A percentile compares a stretch with the other conserved stretches of the same genome.
phyloP scores from a whole-genome alignment of 2,888 invertebrate species.

The Orchestes rusci region DNA sequence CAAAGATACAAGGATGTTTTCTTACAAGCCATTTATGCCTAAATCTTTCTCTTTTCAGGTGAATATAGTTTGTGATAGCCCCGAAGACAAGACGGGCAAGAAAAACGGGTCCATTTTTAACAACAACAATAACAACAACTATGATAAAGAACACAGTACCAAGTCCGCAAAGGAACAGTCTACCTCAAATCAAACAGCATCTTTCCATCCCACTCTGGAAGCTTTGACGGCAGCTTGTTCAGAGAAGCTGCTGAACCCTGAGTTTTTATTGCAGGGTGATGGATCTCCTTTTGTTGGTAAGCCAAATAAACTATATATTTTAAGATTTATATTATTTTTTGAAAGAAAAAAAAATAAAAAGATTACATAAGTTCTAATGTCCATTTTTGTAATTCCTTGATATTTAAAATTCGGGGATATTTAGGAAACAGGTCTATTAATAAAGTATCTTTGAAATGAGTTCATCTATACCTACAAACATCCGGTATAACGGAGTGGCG shows the following conservation, averaged over 20 bases:
- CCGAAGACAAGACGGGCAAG: slow-evolving; percentile 36
- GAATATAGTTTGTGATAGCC: slow-evolving; percentile 59
- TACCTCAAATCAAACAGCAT: slow-evolving; percentile 32
- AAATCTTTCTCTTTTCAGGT: too few relatives aligned
- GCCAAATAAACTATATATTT: slow-evolving; percentile 18
- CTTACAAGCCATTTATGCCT: too few relatives aligned
- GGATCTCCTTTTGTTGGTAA: slow-evolving; percentile 61
- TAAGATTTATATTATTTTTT: slow-evolving; percentile 1
- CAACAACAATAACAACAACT: slow-evolving; percentile 47
- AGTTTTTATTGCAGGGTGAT: slow-evolving; percentile 67
- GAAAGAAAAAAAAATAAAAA: neutral
- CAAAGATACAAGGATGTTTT: too few relatives aligned
- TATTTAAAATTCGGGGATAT: too few relatives aligned
- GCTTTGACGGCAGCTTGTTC: slow-evolving; percentile 74
- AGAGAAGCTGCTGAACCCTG: slow-evolving; percentile 72
- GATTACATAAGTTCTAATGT: too few relatives aligned
- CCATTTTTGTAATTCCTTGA: too few relatives aligned
- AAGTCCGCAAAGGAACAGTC: slow-evolving; percentile 32
- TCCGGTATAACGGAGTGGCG: too few relatives aligned
- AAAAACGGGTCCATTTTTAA: slow-evolving; percentile 43
- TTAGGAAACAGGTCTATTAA: too few relatives aligned
- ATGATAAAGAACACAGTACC: slow-evolving; percentile 40
- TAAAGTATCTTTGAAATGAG: too few relatives aligned
- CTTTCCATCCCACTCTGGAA: slow-evolving; percentile 52
- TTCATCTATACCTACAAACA: too few relatives aligned